Evolutionary conservation across 2,113 vertebrate species (phyloP).

Genomic region (Lycocorax pyrrhopterus): DNA sequence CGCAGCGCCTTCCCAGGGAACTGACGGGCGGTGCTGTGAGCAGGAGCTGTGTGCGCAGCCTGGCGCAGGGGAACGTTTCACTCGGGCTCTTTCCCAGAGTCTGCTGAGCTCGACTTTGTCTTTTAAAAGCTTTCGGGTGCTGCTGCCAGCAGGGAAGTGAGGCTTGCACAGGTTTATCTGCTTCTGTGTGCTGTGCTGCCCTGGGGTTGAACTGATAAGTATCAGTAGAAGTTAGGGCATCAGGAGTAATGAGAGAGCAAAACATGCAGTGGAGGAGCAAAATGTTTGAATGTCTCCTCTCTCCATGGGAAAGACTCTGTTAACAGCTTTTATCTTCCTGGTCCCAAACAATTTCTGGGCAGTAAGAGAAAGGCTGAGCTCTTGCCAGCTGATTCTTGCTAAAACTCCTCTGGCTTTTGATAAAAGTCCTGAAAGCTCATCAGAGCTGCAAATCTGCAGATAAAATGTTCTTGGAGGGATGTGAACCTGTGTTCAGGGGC

Average conservation of each 20-base stretch:
- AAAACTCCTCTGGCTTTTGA: background rate
- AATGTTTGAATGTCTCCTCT: background rate
- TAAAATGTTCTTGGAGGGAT: background rate
- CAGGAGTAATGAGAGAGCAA: background rate
- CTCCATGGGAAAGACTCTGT: background rate
- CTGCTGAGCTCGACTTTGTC: background rate
- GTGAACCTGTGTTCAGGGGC: background rate
- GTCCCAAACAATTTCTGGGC: background rate
- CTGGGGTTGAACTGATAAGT: background rate
- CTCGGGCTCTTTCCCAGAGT: background rate
- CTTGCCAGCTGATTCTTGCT: background rate
- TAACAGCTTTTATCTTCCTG: background rate
- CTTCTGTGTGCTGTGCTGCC: background rate
- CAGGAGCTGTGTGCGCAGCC: background rate
- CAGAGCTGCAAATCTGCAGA: background rate
- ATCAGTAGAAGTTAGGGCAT: background rate
- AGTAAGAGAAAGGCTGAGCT: background rate
- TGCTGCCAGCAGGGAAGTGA: background rate
- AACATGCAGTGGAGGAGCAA: background rate
- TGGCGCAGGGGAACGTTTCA: background rate
- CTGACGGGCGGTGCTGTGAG: fast-evolving
- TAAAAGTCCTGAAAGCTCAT: background rate
- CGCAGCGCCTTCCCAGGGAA: background rate
- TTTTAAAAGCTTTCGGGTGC: background rate
- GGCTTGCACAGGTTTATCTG: background rate